Percentiles rank a stretch among this genome's conserved stretches.
These are phyloP conservation scores for Delphinus delphis DNA, from an alignment of 2,113 vertebrate genomes.

Conservation along the genomic window DNA sequence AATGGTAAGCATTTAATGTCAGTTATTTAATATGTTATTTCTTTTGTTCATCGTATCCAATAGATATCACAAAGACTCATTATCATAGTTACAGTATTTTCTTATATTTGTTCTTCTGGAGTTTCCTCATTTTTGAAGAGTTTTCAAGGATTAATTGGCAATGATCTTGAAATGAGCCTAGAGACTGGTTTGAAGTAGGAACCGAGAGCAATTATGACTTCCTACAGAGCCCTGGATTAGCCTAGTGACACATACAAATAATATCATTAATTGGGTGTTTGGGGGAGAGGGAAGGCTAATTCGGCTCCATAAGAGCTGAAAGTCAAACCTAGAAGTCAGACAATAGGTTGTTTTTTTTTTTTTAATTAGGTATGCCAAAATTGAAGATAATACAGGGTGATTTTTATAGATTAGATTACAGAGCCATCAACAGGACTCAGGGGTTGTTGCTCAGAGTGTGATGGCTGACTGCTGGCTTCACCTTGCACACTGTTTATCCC, in stretches of 20 bases:
- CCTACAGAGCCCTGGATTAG: not conserved
- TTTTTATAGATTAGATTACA: not conserved
- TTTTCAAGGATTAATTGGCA: not conserved
- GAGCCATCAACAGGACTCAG: not conserved
- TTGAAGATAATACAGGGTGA: not conserved
- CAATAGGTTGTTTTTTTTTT: not conserved
- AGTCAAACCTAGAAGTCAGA: not conserved
- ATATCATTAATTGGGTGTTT: not conserved
- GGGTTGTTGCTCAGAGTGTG: not conserved
- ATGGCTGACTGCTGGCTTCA: not conserved
- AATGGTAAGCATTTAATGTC: not conserved
- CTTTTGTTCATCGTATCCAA: not conserved
- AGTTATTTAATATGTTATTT: not conserved
- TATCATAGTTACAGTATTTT: not conserved
- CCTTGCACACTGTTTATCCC: not conserved
- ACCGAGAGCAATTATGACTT: slow-evolving; percentile 34
- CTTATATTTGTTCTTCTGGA: not conserved
- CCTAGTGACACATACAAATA: not conserved
- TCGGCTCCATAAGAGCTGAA: not conserved
- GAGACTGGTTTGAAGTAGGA: not conserved
- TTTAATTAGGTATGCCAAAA: not conserved
- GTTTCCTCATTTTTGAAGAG: not conserved
- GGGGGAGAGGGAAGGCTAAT: not conserved
- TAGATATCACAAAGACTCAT: not conserved
- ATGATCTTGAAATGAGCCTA: slow-evolving; percentile 17